These are phyloP conservation scores for Sarcophaga subvicina DNA, from an alignment of 2,888 invertebrate genomes.

Conservation along the genomic window DNA sequence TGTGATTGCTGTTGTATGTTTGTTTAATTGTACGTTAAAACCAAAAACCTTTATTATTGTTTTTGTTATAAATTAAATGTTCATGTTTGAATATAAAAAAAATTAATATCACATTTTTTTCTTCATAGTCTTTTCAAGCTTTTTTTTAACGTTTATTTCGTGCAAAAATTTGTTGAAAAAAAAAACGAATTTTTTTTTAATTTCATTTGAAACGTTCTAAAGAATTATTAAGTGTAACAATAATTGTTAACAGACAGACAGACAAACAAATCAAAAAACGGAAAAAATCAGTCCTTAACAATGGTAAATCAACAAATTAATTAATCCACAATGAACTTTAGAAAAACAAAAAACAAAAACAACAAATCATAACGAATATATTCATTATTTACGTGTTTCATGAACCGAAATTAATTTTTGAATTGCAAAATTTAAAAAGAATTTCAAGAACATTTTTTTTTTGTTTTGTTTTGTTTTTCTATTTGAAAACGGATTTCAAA, in stretches of 20 bases:
- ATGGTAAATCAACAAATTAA: background rate
- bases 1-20: too few relatives aligned
- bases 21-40: too few relatives aligned
- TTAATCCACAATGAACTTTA: background rate
- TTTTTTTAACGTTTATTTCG: background rate
- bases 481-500: background rate
- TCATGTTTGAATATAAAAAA: too few relatives aligned
- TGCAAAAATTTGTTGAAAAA: background rate
- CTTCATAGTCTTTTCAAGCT: background rate
- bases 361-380: background rate
- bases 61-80: too few relatives aligned
- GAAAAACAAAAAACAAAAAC: too few relatives aligned
- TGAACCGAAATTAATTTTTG: background rate
- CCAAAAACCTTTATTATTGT: too few relatives aligned
- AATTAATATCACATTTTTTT: too few relatives aligned
- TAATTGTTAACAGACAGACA: background rate
- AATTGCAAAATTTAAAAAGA: background rate
- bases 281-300: background rate
- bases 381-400: background rate
- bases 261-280: too few relatives aligned
- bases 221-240: background rate
- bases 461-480: background rate
- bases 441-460: background rate
- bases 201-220: background rate
- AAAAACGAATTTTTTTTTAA: background rate